Conservation (phyloP, 2,797 vertebrate genomes). For the Acanthurus tractus region DNA sequence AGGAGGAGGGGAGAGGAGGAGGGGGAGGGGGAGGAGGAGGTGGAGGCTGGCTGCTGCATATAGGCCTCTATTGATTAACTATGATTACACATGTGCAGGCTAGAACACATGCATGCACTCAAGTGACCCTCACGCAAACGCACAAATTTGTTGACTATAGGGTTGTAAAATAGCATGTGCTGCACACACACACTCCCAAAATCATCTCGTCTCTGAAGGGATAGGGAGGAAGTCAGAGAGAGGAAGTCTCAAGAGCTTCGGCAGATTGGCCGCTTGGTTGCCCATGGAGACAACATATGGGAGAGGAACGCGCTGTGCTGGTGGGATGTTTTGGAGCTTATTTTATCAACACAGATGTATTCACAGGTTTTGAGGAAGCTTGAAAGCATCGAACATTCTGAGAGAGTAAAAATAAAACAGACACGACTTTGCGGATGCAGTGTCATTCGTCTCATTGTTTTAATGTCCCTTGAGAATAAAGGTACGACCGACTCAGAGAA, state of each 20-base stretch:
- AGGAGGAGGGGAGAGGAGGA: slow-evolving; percentile 36
- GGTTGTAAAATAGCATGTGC: slow-evolving; percentile 30
- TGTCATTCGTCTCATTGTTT: not conserved
- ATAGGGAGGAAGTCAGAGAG: slow-evolving; percentile 58
- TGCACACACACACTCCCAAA: slow-evolving; percentile 9
- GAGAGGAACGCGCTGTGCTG: slow-evolving; percentile 33
- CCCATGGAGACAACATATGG: slow-evolving; percentile 76
- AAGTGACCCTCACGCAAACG: slow-evolving; percentile 24
- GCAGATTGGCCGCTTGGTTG: slow-evolving; percentile 69
- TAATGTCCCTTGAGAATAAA: not conserved
- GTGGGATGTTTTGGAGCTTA: slow-evolving; percentile 26
- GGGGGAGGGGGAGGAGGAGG: slow-evolving; percentile 45
- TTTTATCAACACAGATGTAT: slow-evolving; percentile 33
- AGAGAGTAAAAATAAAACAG: slow-evolving; percentile 13
- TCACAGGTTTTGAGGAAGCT: slow-evolving; percentile 31
- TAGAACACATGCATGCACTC: slow-evolving; percentile 14
- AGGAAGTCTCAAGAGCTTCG: slow-evolving; percentile 58
- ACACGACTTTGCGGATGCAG: not conserved
- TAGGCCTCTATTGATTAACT: slow-evolving; percentile 79
- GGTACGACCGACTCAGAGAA: not conserved
- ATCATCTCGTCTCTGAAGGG: slow-evolving; percentile 25
- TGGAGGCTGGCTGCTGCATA: slow-evolving; percentile 62
- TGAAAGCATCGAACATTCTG: not conserved
- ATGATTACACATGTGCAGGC: slow-evolving; percentile 66
- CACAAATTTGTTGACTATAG: slow-evolving; percentile 26